Percentiles rank a stretch among this genome's conserved stretches.
Evolutionary conservation across 2,888 invertebrate genomes (phyloP).

Genomic region (Emmelina monodactyla): DNA sequence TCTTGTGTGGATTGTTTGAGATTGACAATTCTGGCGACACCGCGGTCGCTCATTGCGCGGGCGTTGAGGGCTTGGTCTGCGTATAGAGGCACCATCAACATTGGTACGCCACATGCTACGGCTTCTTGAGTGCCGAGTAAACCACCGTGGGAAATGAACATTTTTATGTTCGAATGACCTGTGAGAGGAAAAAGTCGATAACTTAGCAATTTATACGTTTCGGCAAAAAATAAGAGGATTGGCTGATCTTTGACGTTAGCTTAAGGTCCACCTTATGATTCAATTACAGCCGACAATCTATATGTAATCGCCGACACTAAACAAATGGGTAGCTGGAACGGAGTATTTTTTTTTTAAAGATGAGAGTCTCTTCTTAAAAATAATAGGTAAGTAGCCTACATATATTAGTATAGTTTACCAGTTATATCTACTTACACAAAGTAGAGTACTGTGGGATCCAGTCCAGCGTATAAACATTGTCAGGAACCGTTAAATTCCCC

Average conservation of each 20-base stretch:
- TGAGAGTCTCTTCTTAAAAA: too few species aligned
- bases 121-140: constrained; percentile 68
- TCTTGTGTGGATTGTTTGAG: constrained; percentile 34
- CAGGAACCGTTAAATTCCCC: constrained; percentile 48
- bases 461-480: constrained; percentile 53
- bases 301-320: too few species aligned
- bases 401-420: too few species aligned
- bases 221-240: too few species aligned
- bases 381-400: too few species aligned
- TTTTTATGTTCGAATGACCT: constrained; percentile 62
- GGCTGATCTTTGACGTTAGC: too few species aligned
- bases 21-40: constrained; percentile 45
- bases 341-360: too few species aligned
- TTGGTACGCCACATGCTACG: constrained; percentile 61
- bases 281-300: too few species aligned
- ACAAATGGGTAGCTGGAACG: too few species aligned
- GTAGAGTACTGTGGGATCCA: constrained; percentile 66
- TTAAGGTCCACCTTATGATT: too few species aligned
- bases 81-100: constrained; percentile 60
- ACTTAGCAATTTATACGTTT: too few species aligned
- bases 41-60: constrained; percentile 52
- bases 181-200: constrained; percentile 12
- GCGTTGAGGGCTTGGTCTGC: constrained; percentile 64
- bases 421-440: constrained; percentile 43
- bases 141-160: constrained; percentile 71